Evolutionary conservation across 2,113 vertebrate genomes (phyloP), one percentile per base, ranked within the genome.

Genomic region (Hippolais icterina): DNA sequence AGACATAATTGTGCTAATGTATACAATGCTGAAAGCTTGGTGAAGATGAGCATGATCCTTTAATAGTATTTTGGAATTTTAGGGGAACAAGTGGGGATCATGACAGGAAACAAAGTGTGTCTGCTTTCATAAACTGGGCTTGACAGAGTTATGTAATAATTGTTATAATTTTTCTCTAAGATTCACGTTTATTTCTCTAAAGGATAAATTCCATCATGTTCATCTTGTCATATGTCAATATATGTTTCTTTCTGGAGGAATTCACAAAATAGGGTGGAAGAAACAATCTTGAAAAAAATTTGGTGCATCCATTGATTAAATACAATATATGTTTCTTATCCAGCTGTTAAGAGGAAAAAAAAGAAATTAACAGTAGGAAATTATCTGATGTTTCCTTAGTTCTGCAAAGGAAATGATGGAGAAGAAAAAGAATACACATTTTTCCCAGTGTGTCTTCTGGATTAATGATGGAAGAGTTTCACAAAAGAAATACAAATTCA

Each of bases 261-360:
- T 90, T 84, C 61, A 64, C 33, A 76, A 76, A 88, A 41, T 20
- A 80, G n/a, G 29, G 57, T 77, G 5, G 52, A 89, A 94, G 39
- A 96, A 90, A 87, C 80, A 70, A 42, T 66, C 37, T 70, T 92
- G 94, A 70, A 90, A 91, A 96, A 94, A 95, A 88, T 68, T 63
- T 66, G 28, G 52, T 95, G 22, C 54, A 83, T 60, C 59, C 54
- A 83, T 60, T 59, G 50, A 88, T 68, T 61, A 91, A 92, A 93
- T 96, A 37, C 54, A 11, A 2, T 77, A 9, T 69, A 39, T 71
- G 11, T 35, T 9, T 7, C 25, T 81, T 83, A 60, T 66, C 37
- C 25, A 87, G 17, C 75, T 86, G 17, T 72, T 76, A 94, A 80
- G 23, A 59, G 64, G 28, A 57, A 54, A 72, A 77, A 47, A 80